Evolutionary conservation across 1,140 invertebrate species (phyloP), one percentile per base, ranked within the genome.

Genomic region (Trichogramma pretiosum): DNA sequence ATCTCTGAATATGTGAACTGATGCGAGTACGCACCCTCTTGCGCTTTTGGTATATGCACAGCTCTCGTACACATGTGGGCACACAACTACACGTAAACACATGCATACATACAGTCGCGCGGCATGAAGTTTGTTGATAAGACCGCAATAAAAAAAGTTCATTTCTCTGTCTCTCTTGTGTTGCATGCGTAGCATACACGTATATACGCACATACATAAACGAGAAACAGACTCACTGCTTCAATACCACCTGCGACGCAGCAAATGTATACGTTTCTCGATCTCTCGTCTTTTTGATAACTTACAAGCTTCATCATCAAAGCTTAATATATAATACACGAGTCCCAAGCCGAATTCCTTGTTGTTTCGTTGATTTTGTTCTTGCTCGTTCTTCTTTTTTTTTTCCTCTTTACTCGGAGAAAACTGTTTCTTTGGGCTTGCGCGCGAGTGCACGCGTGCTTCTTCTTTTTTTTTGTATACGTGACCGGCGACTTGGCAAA

Each of bases 191-290:
- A n/a, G n/a, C n/a, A n/a, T n/a, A n/a, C n/a, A n/a, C n/a, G n/a
- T n/a, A n/a, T n/a, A n/a, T n/a, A n/a, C n/a, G n/a, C n/a, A n/a
- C n/a, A n/a, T n/a, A n/a, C n/a, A n/a, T n/a, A n/a, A n/a, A n/a
- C n/a, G n/a, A n/a, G n/a, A n/a, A n/a, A n/a, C n/a, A n/a, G n/a
- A n/a, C n/a, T n/a, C n/a, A n/a, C 32, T 17, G 33, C 18, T 42
- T 42, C 35, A 43, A 34, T 33, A 45, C 48, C 48, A 50, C 36
- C 48, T 45, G 48, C 37, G 36, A 45, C 35, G 42, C 37, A 23
- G 28, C 14, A 8, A 19, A 16, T 5, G 21, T 17, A 8, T 16
- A n/a, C 32, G n/a, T 4, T 24, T 19, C 5, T 10, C 32, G 30
- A 24, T 34, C 17, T 33, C 33, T 49, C 18, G 23, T 24, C 22